Evolutionary conservation across 1,140 invertebrate genomes (phyloP).

Genomic region (Stratiolaelaps scimitus): DNA sequence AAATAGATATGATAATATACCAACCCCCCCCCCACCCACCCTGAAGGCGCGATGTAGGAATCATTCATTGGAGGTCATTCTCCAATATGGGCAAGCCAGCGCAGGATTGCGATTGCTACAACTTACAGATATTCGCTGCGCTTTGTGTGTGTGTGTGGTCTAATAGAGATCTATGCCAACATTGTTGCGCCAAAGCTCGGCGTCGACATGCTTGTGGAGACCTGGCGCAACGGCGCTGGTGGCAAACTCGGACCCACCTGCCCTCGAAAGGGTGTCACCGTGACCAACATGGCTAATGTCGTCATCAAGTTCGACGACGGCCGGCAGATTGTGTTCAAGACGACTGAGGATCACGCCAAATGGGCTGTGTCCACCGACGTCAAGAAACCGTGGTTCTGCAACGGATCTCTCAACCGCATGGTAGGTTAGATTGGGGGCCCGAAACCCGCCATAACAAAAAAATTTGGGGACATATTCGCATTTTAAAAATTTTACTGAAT

Average conservation of each 20-base stretch:
- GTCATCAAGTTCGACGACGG: constrained; percentile 47
- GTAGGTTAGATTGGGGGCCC: too few relatives aligned
- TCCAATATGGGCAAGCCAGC: too few relatives aligned
- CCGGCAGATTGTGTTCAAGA: constrained; percentile 49
- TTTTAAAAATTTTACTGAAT: too few relatives aligned
- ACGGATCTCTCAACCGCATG: constrained; percentile 83
- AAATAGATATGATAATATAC: too few relatives aligned
- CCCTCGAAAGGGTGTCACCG: constrained; percentile 44
- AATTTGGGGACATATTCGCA: too few relatives aligned
- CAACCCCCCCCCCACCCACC: too few relatives aligned
- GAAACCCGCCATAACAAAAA: too few relatives aligned
- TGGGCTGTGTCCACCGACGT: constrained; percentile 60
- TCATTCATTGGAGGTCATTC: too few relatives aligned
- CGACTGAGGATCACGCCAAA: constrained; percentile 73
- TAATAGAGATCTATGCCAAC: constrained; percentile 63
- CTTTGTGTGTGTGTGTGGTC: too few relatives aligned
- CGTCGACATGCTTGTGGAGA: constrained; percentile 60
- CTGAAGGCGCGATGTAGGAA: too few relatives aligned
- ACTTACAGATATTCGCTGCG: too few relatives aligned
- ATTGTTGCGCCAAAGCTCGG: constrained; percentile 60
- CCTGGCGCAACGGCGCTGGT: constrained; percentile 68
- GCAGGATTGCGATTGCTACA: too few relatives aligned
- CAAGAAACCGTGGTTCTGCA: constrained; percentile 58
- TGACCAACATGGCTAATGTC: constrained; percentile 50
- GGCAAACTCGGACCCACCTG: constrained; percentile 49